A percentile compares a stretch with the other conserved stretches of the same genome.
These are phyloP conservation scores for Dolichoris vasculosae DNA, from an alignment of 1,140 invertebrate genomes.

Conservation along the genomic window DNA sequence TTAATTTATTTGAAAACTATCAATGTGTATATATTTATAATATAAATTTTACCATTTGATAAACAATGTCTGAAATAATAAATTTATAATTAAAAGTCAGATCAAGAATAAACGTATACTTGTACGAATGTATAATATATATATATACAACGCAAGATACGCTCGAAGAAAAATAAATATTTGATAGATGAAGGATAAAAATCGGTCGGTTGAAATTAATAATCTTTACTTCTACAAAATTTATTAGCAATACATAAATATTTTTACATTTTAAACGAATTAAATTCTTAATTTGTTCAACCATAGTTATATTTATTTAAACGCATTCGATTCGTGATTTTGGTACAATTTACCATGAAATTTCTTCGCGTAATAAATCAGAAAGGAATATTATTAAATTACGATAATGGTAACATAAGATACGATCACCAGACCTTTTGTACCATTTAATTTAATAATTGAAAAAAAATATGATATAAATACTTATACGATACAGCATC, in stretches of 20 bases:
- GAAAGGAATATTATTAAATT: conserved; percentile 36
- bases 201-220: not conserved
- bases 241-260: not conserved
- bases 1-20: too few relatives aligned
- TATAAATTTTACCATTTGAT: too few relatives aligned
- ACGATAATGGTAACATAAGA: not conserved
- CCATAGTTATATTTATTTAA: not conserved
- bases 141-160: too few relatives aligned
- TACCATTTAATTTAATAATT: conserved; percentile 26
- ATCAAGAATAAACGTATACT: too few relatives aligned
- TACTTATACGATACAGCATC: not conserved
- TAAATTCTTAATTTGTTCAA: not conserved
- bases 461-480: not conserved
- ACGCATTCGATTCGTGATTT: conserved; percentile 6
- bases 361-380: not conserved
- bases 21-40: too few relatives aligned
- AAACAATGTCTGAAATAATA: too few relatives aligned
- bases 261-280: not conserved
- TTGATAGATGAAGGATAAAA: not conserved
- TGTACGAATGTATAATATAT: too few relatives aligned
- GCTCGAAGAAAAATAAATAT: not conserved
- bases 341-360: not conserved
- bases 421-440: not conserved
- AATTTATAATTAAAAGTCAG: too few relatives aligned
- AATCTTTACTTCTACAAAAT: not conserved